Percentiles rank a stretch among this genome's conserved stretches.
Evolutionary conservation across 2,888 invertebrate genomes (phyloP).

Genomic region (Chrysodeixis includens): DNA sequence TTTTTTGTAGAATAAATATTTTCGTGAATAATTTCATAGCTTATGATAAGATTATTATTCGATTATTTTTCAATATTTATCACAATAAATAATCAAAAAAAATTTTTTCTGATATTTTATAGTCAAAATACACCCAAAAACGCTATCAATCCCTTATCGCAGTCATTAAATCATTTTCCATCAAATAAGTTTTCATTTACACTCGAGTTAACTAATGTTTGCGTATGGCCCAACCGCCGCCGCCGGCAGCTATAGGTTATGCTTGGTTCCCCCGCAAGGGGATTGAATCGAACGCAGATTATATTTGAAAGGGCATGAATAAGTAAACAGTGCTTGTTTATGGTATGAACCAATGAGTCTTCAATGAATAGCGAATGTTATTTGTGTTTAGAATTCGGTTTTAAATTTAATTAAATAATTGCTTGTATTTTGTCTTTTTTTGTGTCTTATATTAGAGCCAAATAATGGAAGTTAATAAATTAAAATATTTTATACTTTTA

Average conservation of each 20-base stretch:
- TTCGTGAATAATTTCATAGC: no score
- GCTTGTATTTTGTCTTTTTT: background rate
- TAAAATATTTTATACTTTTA: background rate
- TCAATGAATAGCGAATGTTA: background rate
- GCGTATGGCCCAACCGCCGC: conserved; percentile 48
- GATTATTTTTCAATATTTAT: no score
- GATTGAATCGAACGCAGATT: conserved; percentile 37
- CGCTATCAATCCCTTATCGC: conserved; percentile 25
- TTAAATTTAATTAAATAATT: background rate
- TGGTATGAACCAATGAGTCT: conserved; percentile 25
- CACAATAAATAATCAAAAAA: no score
- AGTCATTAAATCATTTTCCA: conserved; percentile 64
- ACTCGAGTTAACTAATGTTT: conserved; percentile 58
- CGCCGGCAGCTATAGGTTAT: conserved; percentile 48
- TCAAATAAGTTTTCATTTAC: conserved; percentile 64
- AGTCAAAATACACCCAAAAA: background rate
- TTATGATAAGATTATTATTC: no score
- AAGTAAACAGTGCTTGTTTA: conserved; percentile 52
- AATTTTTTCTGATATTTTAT: conserved; percentile 6
- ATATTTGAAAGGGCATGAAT: conserved; percentile 53
- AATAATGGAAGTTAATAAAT: background rate
- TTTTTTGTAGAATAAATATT: background rate
- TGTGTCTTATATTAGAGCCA: background rate
- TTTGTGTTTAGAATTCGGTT: background rate
- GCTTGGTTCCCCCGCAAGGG: conserved; percentile 35